A percentile compares a stretch with the other conserved stretches of the same genome.
These are phyloP conservation scores for Limnephilus auricula DNA, from an alignment of 2,888 invertebrate genomes.

Conservation along the genomic window DNA sequence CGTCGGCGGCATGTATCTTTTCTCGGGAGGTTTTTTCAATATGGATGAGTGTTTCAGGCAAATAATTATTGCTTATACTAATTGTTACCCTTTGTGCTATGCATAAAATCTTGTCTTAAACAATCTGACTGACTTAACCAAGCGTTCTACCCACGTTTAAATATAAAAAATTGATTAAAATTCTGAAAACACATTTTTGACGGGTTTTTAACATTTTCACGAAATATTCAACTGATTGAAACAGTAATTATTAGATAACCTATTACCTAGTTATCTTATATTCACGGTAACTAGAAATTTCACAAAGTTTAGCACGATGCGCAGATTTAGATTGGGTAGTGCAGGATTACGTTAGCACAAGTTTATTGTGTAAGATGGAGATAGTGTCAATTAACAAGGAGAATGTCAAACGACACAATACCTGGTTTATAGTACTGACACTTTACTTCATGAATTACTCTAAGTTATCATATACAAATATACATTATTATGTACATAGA, in stretches of 20 bases:
- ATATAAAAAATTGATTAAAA: too few species aligned
- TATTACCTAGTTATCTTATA: neutral
- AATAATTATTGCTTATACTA: too few species aligned
- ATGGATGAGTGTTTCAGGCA: too few species aligned
- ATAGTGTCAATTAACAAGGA: conserved; percentile 35
- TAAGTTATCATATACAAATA: neutral
- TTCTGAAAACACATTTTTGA: too few species aligned
- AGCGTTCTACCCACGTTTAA: too few species aligned
- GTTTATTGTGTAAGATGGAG: conserved; percentile 19
- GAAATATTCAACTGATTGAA: neutral
- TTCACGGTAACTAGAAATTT: neutral
- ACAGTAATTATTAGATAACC: neutral
- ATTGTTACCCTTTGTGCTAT: too few species aligned
- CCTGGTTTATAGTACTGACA: neutral
- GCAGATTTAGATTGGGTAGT: neutral
- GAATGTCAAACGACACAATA: conserved; percentile 18
- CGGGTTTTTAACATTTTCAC: neutral
- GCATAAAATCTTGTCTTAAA: too few species aligned
- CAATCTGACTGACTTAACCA: too few species aligned
- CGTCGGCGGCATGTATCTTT: too few species aligned
- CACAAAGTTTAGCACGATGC: neutral
- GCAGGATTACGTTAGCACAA: neutral
- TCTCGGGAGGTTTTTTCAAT: too few species aligned
- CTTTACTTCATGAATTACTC: neutral
- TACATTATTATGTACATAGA: neutral